Base-by-base conservation (phyloP, 2,113 vertebrate species). In the Ariopsis seemanni region DNA sequence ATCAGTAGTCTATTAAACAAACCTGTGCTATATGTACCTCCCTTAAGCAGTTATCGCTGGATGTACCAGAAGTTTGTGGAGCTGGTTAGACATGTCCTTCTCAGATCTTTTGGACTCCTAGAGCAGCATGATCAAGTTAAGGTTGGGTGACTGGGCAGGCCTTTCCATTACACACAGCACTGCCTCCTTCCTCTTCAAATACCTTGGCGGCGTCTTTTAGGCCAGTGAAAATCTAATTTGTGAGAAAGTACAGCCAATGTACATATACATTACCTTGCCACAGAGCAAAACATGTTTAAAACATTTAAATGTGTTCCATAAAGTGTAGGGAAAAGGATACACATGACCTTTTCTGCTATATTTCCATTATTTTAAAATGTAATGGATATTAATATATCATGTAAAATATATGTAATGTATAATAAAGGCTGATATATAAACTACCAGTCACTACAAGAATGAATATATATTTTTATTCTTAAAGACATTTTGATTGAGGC, bases 81-180 rank as follows among this genome's bases (percentile, higher is more conserved):
- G 42, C 34, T 50, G 42, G 48, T 75, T 52, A 20, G 25, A 55
- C 75, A 27, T 0, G 5, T 77, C 48, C 22, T 11, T 77, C 74
- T 77, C 50, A 25, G 72, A 50, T 50, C 72, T 75, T 75, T 50
- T 50, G 42, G 42, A 75, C 42, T 48, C 72, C 42, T 9, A 75
- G 11, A n/a, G 22, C 48, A 79, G 15, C n/a, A 0, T 55, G 75
- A 55, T 55, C 25, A 7, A 27, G 52, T 79, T 79, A 79, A 15
- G 14, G 48, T 74, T 77, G 74, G 22, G 14, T 79, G 75, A 55
- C 75, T 55, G 50, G 11, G 75, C 52, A 79, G 75, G 25, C 52
- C 75, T 17, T 79, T 55, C 50, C 48, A 77, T 77, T 52, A 77
- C n/a, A 79, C 75, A 79, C 25, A 55, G 75, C 52, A 55, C 25